A percentile compares a stretch with the other conserved stretches of the same genome.
Conservation (phyloP, 2,113 vertebrate species). For the Chaetura pelagica region DNA sequence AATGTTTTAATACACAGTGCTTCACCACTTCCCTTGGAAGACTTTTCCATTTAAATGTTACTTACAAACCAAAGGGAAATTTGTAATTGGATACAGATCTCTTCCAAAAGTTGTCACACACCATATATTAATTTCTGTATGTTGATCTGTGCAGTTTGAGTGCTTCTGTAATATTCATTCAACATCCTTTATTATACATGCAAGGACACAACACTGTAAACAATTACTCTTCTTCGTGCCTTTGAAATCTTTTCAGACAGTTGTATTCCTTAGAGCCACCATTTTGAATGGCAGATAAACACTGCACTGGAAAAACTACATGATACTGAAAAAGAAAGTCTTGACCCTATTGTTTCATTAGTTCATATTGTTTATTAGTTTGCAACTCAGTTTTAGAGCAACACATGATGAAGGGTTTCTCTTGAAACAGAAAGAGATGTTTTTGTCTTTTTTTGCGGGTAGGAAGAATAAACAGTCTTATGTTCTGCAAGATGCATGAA, state of each 20-base stretch:
- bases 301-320: neutral
- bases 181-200: neutral
- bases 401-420: neutral
- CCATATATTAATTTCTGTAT: neutral
- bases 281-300: neutral
- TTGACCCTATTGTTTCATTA: neutral
- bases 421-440: neutral
- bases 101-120: neutral
- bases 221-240: neutral
- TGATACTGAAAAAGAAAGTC: neutral
- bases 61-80: neutral
- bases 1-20: neutral
- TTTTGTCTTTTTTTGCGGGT: neutral
- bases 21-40: constrained; percentile 36
- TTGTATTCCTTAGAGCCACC: neutral
- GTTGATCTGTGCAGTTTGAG: neutral
- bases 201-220: neutral
- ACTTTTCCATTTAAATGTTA: neutral
- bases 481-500: neutral
- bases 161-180: constrained; percentile 1
- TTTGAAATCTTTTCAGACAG: neutral
- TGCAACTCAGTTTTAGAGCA: neutral
- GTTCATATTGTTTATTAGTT: neutral
- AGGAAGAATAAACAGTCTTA: neutral
- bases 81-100: constrained; percentile 18